A percentile compares a stretch with the other conserved stretches of the same genome.
Evolutionary conservation across 2,113 vertebrate species (phyloP).

Genomic region (Mus musculus): DNA sequence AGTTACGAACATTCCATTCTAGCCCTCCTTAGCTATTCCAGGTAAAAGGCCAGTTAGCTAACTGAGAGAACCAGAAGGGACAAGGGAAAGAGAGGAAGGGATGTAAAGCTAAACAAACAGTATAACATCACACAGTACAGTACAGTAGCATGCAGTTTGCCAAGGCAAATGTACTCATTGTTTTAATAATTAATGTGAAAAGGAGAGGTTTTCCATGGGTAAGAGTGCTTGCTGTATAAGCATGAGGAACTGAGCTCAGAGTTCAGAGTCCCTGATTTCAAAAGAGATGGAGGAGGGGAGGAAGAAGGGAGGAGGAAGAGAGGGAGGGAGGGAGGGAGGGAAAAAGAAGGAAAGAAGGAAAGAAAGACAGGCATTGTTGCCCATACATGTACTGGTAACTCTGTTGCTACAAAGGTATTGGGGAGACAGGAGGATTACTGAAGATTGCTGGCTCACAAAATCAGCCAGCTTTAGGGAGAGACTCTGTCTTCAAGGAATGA

Average conservation of each 20-base stretch:
- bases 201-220: background rate
- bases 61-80: background rate
- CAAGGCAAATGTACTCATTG: background rate
- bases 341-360: no score
- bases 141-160: background rate
- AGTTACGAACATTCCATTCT: background rate
- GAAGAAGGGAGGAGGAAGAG: rapidly evolving
- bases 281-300: no score
- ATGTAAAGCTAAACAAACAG: no score
- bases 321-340: rapidly evolving
- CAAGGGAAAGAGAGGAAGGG: background rate
- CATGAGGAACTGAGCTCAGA: background rate
- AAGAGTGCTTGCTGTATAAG: no score
- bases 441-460: background rate
- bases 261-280: background rate
- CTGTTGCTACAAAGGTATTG: background rate
- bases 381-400: background rate
- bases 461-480: background rate
- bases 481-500: background rate
- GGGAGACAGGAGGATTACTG: background rate
- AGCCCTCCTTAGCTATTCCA: background rate
- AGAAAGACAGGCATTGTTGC: background rate
- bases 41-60: background rate
- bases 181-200: background rate
- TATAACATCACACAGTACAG: background rate